Conservation (phyloP, 2,888 invertebrate genomes). For the Pollenia griseotomentosa region DNA sequence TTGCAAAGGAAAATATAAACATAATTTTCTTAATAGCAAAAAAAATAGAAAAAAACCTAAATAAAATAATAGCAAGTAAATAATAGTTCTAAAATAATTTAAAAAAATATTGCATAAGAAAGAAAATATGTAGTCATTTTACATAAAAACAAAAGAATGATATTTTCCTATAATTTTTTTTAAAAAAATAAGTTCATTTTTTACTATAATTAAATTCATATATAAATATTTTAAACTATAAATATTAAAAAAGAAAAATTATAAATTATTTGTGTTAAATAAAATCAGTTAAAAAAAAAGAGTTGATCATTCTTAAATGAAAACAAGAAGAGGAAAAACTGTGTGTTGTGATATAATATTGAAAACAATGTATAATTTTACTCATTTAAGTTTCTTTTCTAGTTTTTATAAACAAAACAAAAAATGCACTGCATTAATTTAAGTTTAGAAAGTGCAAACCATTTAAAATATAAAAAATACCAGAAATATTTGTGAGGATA, state of each 20-base stretch:
- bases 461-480: conserved; percentile 13
- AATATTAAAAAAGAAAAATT: conserved; percentile 26
- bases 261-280: conserved; percentile 59
- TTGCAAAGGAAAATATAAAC: conserved; percentile 48
- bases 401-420: not conserved
- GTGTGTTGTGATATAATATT: conserved; percentile 75
- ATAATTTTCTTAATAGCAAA: conserved; percentile 47
- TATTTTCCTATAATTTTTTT: conserved; percentile 71
- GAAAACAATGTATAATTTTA: conserved; percentile 58
- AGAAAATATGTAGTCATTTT: conserved; percentile 58
- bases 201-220: conserved; percentile 46
- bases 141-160: conserved; percentile 54
- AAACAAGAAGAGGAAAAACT: conserved; percentile 59
- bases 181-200: conserved; percentile 51
- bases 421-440: conserved; percentile 50
- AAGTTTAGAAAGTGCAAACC: conserved; percentile 44
- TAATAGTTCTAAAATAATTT: conserved; percentile 26
- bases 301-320: conserved; percentile 25
- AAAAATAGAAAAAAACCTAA: conserved; percentile 30
- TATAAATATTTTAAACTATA: conserved; percentile 55
- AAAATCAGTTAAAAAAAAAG: conserved; percentile 21
- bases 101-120: conserved; percentile 7
- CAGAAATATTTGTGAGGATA: conserved; percentile 20
- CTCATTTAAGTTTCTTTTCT: conserved; percentile 26
- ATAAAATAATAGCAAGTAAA: conserved; percentile 1